Percentiles rank a stretch among this genome's conserved stretches.
These are phyloP conservation scores for Candoia aspera DNA, from an alignment of 2,113 vertebrate species.

Conservation along the genomic window DNA sequence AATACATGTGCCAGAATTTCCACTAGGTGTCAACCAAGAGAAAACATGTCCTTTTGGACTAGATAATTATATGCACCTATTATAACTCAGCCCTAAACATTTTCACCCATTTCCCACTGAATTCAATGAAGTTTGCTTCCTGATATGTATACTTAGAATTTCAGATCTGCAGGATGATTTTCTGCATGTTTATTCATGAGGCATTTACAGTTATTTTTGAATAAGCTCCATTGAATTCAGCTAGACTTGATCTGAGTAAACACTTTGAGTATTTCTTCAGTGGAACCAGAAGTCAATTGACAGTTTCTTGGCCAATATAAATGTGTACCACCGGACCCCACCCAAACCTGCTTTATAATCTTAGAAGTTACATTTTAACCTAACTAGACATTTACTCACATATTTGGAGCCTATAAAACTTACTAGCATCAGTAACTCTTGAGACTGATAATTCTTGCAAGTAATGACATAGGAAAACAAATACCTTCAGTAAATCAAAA, in stretches of 20 bases:
- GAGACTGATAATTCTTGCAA: neutral
- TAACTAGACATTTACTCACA: neutral
- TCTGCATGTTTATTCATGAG: neutral
- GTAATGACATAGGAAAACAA: neutral
- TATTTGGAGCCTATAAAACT: neutral
- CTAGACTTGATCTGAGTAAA: neutral
- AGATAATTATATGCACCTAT: neutral
- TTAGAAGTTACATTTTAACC: neutral
- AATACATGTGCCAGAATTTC: neutral
- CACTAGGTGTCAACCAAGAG: conserved; percentile 62
- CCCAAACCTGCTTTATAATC: neutral
- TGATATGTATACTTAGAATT: neutral
- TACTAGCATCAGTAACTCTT: neutral
- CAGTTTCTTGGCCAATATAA: neutral
- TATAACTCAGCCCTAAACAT: accelerated
- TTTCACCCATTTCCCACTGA: neutral
- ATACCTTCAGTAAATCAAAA: neutral
- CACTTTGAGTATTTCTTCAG: neutral
- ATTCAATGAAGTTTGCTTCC: neutral
- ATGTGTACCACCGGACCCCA: neutral
- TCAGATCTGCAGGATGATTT: neutral
- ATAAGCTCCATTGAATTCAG: neutral
- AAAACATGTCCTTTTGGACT: neutral
- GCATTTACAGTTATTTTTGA: neutral
- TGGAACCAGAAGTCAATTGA: neutral